Evolutionary conservation across 2,113 vertebrate genomes (phyloP), one percentile per base, ranked within the genome.

Genomic region (Stictonetta naevosa): DNA sequence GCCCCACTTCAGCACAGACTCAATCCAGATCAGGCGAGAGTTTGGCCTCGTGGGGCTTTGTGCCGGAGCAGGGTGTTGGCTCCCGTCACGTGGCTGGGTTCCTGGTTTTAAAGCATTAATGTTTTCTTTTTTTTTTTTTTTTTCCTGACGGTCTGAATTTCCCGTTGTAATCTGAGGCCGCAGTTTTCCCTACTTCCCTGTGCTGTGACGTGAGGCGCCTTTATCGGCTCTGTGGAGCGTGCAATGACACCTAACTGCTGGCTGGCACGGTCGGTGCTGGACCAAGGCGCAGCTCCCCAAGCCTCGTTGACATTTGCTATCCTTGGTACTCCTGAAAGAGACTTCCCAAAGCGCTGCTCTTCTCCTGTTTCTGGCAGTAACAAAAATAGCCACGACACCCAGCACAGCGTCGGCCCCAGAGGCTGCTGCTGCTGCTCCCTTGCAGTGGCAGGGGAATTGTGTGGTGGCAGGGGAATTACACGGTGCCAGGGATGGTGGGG

Each of bases 131-230:
- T 33, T 16, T 50, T 48, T 93, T 66, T 33, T 34, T 16, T 56
- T 62, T 94, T 62, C 25, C 88, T 88, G 96, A 69, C 62, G n/a
- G 62, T 64, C 95, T 79, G 29, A 95, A 88, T 93, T 95, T 93
- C 88, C 90, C 74, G 0, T 14, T 52, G 4, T 81, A 10, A 56
- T 90, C 64, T 64, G 69, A 86, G 90, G 92, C 75, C 38, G 4
- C 67, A 18, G 28, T 64, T 96, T 63, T 81, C 58, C 86, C 53
- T 21, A 86, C 95, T 96, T 96, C 95, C 93, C 93, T 60, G 79
- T 96, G 90, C 91, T 79, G 5, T 96, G 96, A 95, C 90, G 90
- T 90, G 86, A 20, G 58, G 77, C 2, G 3, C 44, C 73, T 90
- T 88, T 94, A 93, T 96, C 83, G 0, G 33, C 33, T 33, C 44